Evolutionary conservation across 2,113 vertebrate species (phyloP), one percentile per base, ranked within the genome.

Genomic region (Grus americana): DNA sequence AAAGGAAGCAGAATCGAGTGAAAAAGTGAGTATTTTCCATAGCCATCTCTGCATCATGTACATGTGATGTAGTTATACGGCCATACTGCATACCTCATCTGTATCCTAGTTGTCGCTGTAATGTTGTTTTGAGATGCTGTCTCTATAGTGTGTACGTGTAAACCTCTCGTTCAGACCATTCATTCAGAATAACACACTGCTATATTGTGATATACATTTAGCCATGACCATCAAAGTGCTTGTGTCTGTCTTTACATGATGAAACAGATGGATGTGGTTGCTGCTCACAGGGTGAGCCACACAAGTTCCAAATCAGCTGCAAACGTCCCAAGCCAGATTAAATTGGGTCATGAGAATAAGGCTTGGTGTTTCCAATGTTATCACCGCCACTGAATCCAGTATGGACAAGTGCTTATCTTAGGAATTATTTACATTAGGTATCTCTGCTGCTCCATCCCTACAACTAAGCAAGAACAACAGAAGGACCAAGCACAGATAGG

Each of bases 1-100:
- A 97, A 98, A 98, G 95, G 97, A 98, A 96, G 78, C 98, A 98
- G 97, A 96, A 95, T 86, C 97, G 92, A 95, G 97, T 97, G 96
- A 98, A 98, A 97, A 98, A 98, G 98, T 98, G 98, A 98, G 98
- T 98, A 98, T 98, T 95, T 97, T 78, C 95, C 95, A 97, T 96
- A 93, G 86, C 93, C 90, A 96, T 97, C 97, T 95, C 94, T 95
- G 84, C 96, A 96, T 97, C 95, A 86, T 83, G 81, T 97, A 75
- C 5, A 38, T 97, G 93, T 92, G 91, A 57, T 15, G 79, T 87
- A 80, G 93, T 13, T 71, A 38, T 57, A 15, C 0, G 1, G 57
- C 86, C 95, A 94, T 67, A 40, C 65, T 54, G 67, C 91, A 75
- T 93, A 79, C 34, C 6, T 89, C 92, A 32, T 96, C 42, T 79